Evolutionary conservation across 2,797 vertebrate genomes (phyloP).

Genomic region (Gadopsis marmoratus): DNA sequence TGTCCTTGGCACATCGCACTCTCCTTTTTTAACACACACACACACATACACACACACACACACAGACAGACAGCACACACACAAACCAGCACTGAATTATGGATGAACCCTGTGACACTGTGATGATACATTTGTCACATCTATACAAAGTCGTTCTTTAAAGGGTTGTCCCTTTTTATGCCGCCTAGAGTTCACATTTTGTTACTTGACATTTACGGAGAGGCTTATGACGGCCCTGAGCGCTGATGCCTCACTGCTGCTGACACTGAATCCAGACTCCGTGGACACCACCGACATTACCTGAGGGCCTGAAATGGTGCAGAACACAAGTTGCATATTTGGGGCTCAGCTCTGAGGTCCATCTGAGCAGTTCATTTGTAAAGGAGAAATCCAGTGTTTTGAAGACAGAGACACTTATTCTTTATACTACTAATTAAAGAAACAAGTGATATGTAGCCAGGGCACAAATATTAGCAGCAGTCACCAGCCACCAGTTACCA

Average conservation of each 20-base stretch:
- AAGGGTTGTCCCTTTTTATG: conserved; percentile 74
- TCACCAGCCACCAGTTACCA: too few species aligned
- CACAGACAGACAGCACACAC: conserved; percentile 27
- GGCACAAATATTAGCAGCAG: background rate
- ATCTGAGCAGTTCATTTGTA: conserved; percentile 13
- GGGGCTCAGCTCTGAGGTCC: conserved; percentile 23
- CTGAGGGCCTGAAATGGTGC: conserved; percentile 51
- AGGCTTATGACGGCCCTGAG: conserved; percentile 67
- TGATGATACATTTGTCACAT: conserved; percentile 81
- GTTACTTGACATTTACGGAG: conserved; percentile 81
- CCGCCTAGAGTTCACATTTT: conserved; percentile 77
- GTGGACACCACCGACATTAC: conserved; percentile 59
- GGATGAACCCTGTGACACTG: conserved; percentile 76
- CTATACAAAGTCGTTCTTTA: conserved; percentile 75
- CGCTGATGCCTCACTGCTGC: conserved; percentile 72
- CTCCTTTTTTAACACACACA: conserved; percentile 27
- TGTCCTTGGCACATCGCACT: conserved; percentile 53
- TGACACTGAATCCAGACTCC: conserved; percentile 62
- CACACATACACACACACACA: conserved; percentile 41
- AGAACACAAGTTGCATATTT: conserved; percentile 36
- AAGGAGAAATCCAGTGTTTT: conserved; percentile 12
- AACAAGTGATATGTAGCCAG: background rate
- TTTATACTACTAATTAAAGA: background rate
- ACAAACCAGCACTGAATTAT: conserved; percentile 73
- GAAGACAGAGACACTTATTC: background rate